Base-by-base conservation (phyloP, 2,797 vertebrate genomes). In the Sparidentex hasta region DNA sequence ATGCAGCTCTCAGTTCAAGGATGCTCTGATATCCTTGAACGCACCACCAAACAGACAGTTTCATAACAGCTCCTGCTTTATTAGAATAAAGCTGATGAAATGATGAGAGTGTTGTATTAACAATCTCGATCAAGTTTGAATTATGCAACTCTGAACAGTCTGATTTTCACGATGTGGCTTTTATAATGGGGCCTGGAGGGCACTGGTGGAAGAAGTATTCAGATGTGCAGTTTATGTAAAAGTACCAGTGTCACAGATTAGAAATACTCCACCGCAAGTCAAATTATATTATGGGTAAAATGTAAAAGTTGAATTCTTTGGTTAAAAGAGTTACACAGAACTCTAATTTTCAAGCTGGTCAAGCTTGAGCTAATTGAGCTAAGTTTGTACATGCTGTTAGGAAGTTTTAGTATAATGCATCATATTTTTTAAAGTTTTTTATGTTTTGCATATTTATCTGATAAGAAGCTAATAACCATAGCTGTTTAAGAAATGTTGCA, bases 21-120 rank as follows among this genome's bases (percentile, higher is more conserved):
- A 50, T 64, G n/a, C 12, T 17, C n/a, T 64, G 58, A 63, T 8
- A 25, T 52, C 47, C 23, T 51, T 66, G 52, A 73, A 56, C 1
- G 25, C 27, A 47, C 43, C 8, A n/a, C 2, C 2, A 21, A 43
- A 67, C 13, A 74, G 14, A 44, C 4, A 12, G 54, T 11, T 52
- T 52, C n/a, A 16, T 50, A 50, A 33, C 47, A 56, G 17, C 52
- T 21, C 12, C 41, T 20, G 5, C 52, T 68, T 68, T 12, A 46
- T 68, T 44, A 14, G 46, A 7, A 46, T 27, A 29, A 56, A 68
- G 23, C 65, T 43, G 16, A 25, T 43, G 14, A 54, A 67, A 66
- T 44, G 21, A 25, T 55, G 21, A 55, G 23, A 25, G 20, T 64
- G 51, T 25, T 43, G 5, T 23, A 14, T 54, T 66, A 38, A 9